Base-by-base conservation (phyloP, 2,113 vertebrate species). In the Pheucticus melanocephalus region DNA sequence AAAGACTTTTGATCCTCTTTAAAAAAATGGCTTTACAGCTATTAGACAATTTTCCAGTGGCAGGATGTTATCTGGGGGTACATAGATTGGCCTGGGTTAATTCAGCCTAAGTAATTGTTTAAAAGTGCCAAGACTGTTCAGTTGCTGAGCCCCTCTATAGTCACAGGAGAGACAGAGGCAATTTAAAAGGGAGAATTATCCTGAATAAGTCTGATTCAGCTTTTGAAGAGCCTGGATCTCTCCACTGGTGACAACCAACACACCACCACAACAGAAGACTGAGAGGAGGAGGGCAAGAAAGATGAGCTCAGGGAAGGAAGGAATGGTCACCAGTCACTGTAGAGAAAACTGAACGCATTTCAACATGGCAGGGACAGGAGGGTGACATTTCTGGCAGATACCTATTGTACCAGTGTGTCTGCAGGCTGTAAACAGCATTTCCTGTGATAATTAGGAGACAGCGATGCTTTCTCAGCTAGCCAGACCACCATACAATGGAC, bases 401-500 rank as follows among this genome's bases (percentile, higher is more conserved):
- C 6, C 30, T 2, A 12, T 7, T 17, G 16, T 11, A 79, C 7
- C 35, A 50, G 23, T 25, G 35, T 10, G 27, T 50, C 48, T 79
- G 28, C 30, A 66, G 28, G 42, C 21, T 66, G 16, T 9, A 28
- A 69, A 60, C 8, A 50, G 15, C 12, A 3, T 30, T 28, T 30
- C 19, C 10, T 15, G 18, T 2, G 2, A 61, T 22, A 69, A 81
- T 28, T 21, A 68, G 33, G 8, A 57, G 37, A 56, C 3, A 30
- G 15, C 12, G 72, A 81, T 4, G 12, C 39, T 47, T 81, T 35
- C 35, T 78, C 28, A 78, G 44, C 54, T 57, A 76, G 53, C 25
- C 59, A 81, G 39, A 59, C 25, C 1, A 0, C 8, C 7, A 9
- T 2, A 33, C 25, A n/a, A 5, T 16, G 8, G 7, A 45, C 71